Evolutionary conservation across 2,888 invertebrate species (phyloP), one percentile per base, ranked within the genome.

Genomic region (Neoscelio sp.): DNA sequence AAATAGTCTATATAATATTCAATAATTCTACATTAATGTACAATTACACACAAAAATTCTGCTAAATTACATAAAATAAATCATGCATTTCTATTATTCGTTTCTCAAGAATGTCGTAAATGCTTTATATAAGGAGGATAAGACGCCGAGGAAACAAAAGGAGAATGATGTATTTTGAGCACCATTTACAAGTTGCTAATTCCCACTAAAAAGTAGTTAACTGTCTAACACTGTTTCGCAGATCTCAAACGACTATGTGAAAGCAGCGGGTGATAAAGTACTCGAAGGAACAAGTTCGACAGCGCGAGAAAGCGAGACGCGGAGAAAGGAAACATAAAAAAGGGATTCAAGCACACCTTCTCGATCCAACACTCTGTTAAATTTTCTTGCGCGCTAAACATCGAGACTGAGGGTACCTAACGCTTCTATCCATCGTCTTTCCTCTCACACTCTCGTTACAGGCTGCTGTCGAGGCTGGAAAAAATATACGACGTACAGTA

Each of bases 131-230:
- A 18, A 10, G 18, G 56, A 17, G 44, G 70, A 77, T 77, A 77
- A 71, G 58, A 70, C 65, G 64, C 38, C 30, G n/a, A n/a, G 23
- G 35, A 42, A 70, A 70, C 76, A 77, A 77, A 65, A 65, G 77
- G 65, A 48, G 62, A 71, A 71, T 78, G 67, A 65, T 65, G 60
- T 71, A 67, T 67, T 54, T 67, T 42, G 18, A 44, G 52, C 65
- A 54, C 38, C 65, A 67, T 73, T 73, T 73, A 80, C 73, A 77
- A 80, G 71, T 78, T 78, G 64, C 78, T 78, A 81, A 78, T 78
- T 78, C 68, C 46, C 33, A 52, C 64, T 76, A 75, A 76, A 42
- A 78, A 71, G 78, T 80, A 68, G 75, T 76, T 68, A 65, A 78
- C 76, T 68, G 73, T 67, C 65, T 68, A 60, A 65, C 73, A 48